Base-by-base conservation (phyloP, 2,888 invertebrate genomes). In the Orthosia cruda region DNA sequence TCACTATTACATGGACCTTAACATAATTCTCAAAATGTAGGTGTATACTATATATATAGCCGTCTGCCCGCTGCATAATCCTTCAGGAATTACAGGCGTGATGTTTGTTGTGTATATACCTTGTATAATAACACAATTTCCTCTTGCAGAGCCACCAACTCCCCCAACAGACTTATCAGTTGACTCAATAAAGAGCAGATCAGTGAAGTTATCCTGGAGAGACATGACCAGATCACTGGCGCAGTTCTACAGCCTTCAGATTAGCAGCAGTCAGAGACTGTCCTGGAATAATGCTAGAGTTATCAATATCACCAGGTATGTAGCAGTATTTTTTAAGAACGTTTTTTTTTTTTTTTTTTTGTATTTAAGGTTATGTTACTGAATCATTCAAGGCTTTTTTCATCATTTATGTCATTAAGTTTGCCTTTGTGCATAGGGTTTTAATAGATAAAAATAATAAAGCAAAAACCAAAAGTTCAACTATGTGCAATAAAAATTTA, bases 161-260 rank as follows among this genome's bases (percentile, higher is more conserved):
- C 95, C 96, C 0, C 97, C 97, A 2, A 91, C 95, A 4, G 97
- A 97, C 64, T 70, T 97, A 47, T 95, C 96, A 32, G 94, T 97
- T 50, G 97, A 97, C 80, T 96, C 93, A 0, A 92, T 96, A 23
- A 95, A 93, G 74, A 96, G 96, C 77, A 91, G 97, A 55, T 95
- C 95, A 45, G 96, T 94, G 11, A 95, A 94, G 62, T 67, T 97
- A 0, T 97, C 97, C 0, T 97, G 97, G 97, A 89, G 96, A 16
- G 96, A 97, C 26, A 92, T 93, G 83, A 84, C 94, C 0, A 89
- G 95, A 2, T 91, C 96, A 0, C 86, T 96, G 2, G 96, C 97
- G 0, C 95, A 96, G 49, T 96, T 93, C 87, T 97, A 97, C 88
- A 95, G 92, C 52, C 76, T 97, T 1, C 97, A 97, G 77, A 91